Conservation (phyloP, 2,113 vertebrate species). For the Xiphophorus hellerii region DNA sequence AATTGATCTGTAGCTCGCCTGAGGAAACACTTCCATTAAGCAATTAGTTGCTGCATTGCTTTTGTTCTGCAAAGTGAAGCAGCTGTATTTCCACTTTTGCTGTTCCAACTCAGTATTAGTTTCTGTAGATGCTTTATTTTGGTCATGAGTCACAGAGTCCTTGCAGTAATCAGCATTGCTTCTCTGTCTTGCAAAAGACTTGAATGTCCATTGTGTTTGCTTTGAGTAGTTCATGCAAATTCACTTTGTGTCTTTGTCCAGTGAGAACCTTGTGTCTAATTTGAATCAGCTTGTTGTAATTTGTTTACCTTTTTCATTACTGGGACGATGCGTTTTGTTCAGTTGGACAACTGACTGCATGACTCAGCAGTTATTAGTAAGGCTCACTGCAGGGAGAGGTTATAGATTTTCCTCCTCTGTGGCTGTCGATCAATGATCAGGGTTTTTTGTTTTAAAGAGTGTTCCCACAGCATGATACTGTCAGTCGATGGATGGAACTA, state of each 20-base stretch:
- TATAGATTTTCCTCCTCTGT: neutral
- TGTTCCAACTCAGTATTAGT: neutral
- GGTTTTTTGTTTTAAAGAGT: neutral
- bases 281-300: conserved; percentile 36
- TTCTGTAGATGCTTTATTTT: neutral
- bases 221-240: conserved; percentile 39
- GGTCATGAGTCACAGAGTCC: neutral
- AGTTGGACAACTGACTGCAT: neutral
- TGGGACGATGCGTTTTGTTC: neutral
- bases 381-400: neutral
- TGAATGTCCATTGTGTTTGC: neutral
- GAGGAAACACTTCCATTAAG: neutral
- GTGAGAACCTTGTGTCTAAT: conserved; percentile 18
- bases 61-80: neutral
- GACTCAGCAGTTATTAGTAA: neutral
- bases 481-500: neutral
- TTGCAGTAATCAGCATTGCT: conserved; percentile 1
- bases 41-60: neutral
- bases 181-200: neutral
- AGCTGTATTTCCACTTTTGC: neutral
- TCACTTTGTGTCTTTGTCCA: neutral
- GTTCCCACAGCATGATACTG: neutral
- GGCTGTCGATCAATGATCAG: neutral
- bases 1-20: neutral
- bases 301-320: conserved; percentile 29